Evolutionary conservation across 2,888 invertebrate species (phyloP).

Genomic region (Acronicta aceris): DNA sequence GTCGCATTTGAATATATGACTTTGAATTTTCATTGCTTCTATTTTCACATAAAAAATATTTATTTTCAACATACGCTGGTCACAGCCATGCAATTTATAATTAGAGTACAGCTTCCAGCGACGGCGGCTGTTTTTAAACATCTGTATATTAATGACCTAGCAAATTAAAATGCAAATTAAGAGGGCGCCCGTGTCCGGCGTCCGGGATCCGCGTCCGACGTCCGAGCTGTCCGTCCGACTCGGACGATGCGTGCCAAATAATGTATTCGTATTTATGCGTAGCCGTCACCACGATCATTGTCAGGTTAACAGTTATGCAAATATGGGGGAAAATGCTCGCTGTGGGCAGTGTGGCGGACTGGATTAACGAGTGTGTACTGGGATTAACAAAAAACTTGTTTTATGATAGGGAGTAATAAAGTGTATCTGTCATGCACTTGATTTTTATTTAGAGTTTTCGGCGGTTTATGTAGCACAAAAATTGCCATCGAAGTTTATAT

Average conservation of each 20-base stretch:
- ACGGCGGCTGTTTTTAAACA: constrained; percentile 46
- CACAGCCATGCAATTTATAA: constrained; percentile 34
- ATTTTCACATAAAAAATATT: not conserved
- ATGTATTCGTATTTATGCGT: constrained; percentile 55
- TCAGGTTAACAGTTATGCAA: constrained; percentile 55
- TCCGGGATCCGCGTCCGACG: constrained; percentile 28
- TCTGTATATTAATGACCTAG: constrained; percentile 54
- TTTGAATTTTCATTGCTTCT: too few relatives aligned
- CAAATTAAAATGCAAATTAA: constrained; percentile 68
- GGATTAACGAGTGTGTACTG: constrained; percentile 45
- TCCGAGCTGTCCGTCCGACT: constrained; percentile 21
- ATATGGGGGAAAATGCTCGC: constrained; percentile 39
- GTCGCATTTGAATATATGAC: too few relatives aligned
- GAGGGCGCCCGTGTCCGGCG: constrained; percentile 37
- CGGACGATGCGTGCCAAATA: constrained; percentile 46
- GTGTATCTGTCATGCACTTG: not conserved
- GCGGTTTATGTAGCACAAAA: too few relatives aligned
- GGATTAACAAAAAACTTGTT: constrained; percentile 32
- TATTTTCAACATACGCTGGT: not conserved
- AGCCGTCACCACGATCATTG: constrained; percentile 49
- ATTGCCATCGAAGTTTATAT: too few relatives aligned
- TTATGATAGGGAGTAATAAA: constrained; percentile 17
- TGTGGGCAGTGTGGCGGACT: constrained; percentile 31
- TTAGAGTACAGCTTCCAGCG: constrained; percentile 21
- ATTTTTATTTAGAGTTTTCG: not conserved